Conservation (phyloP, 2,113 vertebrate genomes). For the Echinops telfairi region DNA sequence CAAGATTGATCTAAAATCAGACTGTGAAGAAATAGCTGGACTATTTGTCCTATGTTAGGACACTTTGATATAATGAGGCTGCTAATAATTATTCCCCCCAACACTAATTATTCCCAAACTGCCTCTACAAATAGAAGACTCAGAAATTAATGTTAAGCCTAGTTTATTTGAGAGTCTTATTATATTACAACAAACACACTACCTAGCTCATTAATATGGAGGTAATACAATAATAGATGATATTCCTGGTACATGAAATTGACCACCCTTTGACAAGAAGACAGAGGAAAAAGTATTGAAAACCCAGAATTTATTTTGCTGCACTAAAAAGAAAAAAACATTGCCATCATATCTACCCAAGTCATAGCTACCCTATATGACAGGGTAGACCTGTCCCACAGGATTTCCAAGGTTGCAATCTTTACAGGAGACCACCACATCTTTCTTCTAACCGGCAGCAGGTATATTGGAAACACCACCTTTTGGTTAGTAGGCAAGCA, state of each 20-base stretch:
- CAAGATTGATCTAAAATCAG: slow-evolving; percentile 33
- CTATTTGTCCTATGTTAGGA: slow-evolving; percentile 21
- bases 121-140: slow-evolving; percentile 22
- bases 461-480: no score
- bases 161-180: slow-evolving; percentile 39
- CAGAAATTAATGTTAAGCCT: slow-evolving; percentile 13
- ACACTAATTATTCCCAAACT: slow-evolving; percentile 57
- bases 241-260: slow-evolving; percentile 27
- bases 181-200: background rate
- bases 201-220: slow-evolving; percentile 31
- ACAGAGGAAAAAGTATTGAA: slow-evolving; percentile 11
- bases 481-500: no score
- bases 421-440: no score
- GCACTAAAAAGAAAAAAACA: no score
- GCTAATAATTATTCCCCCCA: slow-evolving; percentile 40
- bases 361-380: no score
- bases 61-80: slow-evolving; percentile 3
- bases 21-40: background rate
- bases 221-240: background rate
- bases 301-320: slow-evolving; percentile 42
- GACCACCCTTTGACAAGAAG: background rate
- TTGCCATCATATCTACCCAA: no score
- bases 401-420: no score
- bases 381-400: no score
- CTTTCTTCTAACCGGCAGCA: no score